phyloP scores from a whole-genome alignment of 2,797 vertebrate species.

The Pipistrellus pipistrellus region DNA sequence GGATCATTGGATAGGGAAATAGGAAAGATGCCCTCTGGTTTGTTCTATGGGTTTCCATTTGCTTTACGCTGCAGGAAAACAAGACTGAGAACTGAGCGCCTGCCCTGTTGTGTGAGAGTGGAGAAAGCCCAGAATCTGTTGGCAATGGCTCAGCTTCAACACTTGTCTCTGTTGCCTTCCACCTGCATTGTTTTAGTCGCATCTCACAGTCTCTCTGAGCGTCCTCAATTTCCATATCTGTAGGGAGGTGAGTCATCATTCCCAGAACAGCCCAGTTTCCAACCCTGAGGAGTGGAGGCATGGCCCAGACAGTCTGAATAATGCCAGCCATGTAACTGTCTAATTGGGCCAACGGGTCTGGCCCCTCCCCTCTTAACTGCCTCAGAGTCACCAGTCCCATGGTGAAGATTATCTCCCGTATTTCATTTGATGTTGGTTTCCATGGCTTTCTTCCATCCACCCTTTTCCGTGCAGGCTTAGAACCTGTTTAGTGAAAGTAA shows the following conservation, averaged over 20 bases:
- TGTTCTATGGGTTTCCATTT: background rate
- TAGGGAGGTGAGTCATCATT: background rate
- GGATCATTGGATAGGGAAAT: background rate
- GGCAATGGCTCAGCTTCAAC: background rate
- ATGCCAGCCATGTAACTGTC: background rate
- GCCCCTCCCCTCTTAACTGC: background rate
- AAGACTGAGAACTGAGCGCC: background rate
- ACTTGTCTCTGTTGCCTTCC: background rate
- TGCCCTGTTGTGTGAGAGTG: background rate
- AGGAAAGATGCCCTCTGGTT: background rate
- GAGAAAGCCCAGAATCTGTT: background rate
- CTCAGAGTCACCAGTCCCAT: background rate
- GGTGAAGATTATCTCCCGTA: background rate
- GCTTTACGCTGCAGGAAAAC: constrained; percentile 4
- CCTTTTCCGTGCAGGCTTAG: background rate
- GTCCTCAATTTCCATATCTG: background rate
- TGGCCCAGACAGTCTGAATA: background rate
- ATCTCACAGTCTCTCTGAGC: background rate
- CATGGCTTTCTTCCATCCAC: background rate
- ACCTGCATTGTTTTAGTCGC: no score
- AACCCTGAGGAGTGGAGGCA: background rate
- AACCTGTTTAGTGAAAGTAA: background rate
- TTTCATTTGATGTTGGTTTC: background rate
- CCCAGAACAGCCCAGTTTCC: background rate
- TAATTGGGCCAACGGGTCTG: background rate